A percentile compares a stretch with the other conserved stretches of the same genome.
Conservation (phyloP, 2,888 invertebrate species). For the Volucella inanis region DNA sequence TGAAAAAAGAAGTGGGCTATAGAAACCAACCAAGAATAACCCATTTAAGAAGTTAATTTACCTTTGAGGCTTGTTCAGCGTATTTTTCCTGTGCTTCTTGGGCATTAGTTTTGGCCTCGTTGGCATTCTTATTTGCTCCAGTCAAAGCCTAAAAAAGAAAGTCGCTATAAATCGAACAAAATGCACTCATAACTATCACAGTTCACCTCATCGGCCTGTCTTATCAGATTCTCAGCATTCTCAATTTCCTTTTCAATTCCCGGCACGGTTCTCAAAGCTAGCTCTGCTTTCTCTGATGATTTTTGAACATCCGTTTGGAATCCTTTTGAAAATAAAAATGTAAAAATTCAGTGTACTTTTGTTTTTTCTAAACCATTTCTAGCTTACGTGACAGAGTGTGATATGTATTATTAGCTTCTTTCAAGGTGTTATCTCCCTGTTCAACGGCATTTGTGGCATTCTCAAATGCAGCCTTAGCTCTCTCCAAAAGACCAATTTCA, state of each 20-base stretch:
- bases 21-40: too few relatives aligned
- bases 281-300: slow-evolving; percentile 91
- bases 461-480: slow-evolving; percentile 89
- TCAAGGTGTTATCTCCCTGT: slow-evolving; percentile 91
- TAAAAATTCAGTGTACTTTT: neutral
- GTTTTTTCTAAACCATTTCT: neutral
- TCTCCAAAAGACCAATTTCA: slow-evolving; percentile 90
- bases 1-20: too few relatives aligned
- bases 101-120: slow-evolving; percentile 91
- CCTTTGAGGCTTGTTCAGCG: slow-evolving; percentile 90
- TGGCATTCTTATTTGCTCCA: slow-evolving; percentile 83
- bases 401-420: slow-evolving; percentile 91
- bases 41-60: slow-evolving; percentile 68
- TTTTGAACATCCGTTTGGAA: slow-evolving; percentile 95
- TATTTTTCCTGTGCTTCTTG: slow-evolving; percentile 90
- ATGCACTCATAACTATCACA: neutral
- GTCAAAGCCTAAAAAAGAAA: slow-evolving; percentile 77
- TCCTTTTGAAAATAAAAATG: slow-evolving; percentile 83
- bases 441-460: slow-evolving; percentile 93
- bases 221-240: slow-evolving; percentile 89
- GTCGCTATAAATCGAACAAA: neutral
- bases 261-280: slow-evolving; percentile 89
- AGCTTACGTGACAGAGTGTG: slow-evolving; percentile 84
- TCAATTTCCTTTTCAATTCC: slow-evolving; percentile 89
- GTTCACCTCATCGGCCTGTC: slow-evolving; percentile 88